Base-by-base conservation (phyloP, 2,888 invertebrate genomes). In the Drosophila paucipuncta region DNA sequence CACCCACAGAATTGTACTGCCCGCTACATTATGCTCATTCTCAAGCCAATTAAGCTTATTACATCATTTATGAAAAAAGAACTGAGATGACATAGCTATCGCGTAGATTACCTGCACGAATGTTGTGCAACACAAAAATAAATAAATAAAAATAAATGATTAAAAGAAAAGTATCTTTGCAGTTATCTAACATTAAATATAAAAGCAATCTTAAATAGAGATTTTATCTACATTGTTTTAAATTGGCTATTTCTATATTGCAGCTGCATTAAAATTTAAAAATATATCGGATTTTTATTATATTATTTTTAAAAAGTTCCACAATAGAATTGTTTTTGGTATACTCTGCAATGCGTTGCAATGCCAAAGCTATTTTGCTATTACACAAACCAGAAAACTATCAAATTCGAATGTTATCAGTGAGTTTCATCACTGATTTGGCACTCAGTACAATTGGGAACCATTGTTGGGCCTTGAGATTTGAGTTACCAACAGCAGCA, bases 1-100 rank as follows among this genome's bases (percentile, higher is more conserved):
- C 16, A 18, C n/a, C 6, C 22, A 4, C 37, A 10, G 22, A 1
- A 37, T 28, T 25, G 37, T 10, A 2, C 22, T 30, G 25, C 1
- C 16, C 25, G 16, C 18, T 33, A 11, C 10, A 28, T 52, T 49
- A 16, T 28, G 28, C 59, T 25, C 73, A 57, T 59, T 65, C 62
- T 73, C 65, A 75, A 78, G 85, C 85, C 85, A 90, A 88, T 90
- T 85, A 88, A 80, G 85, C 80, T 88, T 88, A 90, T 90, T 88
- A 82, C 78, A 90, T 88, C 78, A 88, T 85, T 85, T 67, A 85
- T 62, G 28, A 25, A 25, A 13, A 16, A 18, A 25, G 16, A 37
- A 28, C 41, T 16, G 25, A 28, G 57, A 28, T n/a, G 30, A 39
- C 65, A 22, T 54, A 58, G 60, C 60, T 37, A 66, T 63, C 70